Evolutionary conservation across 2,888 invertebrate species (phyloP), one percentile per base, ranked within the genome.

Genomic region (Chrysolina oricalcia): DNA sequence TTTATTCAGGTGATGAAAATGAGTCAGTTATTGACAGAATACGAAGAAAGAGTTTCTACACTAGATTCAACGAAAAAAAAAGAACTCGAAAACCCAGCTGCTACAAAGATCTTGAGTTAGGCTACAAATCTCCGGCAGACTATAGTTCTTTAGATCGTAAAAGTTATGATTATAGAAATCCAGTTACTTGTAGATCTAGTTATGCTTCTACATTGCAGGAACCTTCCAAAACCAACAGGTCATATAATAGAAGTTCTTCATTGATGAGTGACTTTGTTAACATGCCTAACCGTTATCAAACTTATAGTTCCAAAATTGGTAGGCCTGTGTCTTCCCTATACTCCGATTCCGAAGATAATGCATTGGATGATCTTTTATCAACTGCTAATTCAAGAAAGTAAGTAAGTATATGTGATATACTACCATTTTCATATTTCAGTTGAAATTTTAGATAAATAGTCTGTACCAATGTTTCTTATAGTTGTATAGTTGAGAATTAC

Each of bases 21-120:
- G 90, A 93, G 75, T 96, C 95, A 75, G 93, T 97, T 56, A 93
- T 94, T 69, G 97, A 97, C 85, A 91, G 97, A 83, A 97, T 97
- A 83, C 91, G 95, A 81, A 91, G 97, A 43, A 96, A 96, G 87
- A 97, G 97, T 87, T 97, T 96, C 89, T 97, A 96, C 86, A 93
- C 95, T 15, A 91, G 97, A 67, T 97, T 97, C 87, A 97, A 97
- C 86, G 96, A 96, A 85, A 93, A 95, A 86, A 94, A 94, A 83
- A 92, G 92, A 80, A 90, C 92, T 75, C 91, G 94, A 78, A 93
- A 93, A 84, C 93, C 93, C 83, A 93, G 91, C 82, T 89, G 94
- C 80, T 88, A 87, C 75, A 84, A 85, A 75, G 88, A 88, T 82
- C 80, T 88, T 70, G 87, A 88, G 79, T 82, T 87, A 56, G 74